Evolutionary conservation across 1,140 invertebrate genomes (phyloP), one percentile per base, ranked within the genome.

Genomic region (Linepithema humile): DNA sequence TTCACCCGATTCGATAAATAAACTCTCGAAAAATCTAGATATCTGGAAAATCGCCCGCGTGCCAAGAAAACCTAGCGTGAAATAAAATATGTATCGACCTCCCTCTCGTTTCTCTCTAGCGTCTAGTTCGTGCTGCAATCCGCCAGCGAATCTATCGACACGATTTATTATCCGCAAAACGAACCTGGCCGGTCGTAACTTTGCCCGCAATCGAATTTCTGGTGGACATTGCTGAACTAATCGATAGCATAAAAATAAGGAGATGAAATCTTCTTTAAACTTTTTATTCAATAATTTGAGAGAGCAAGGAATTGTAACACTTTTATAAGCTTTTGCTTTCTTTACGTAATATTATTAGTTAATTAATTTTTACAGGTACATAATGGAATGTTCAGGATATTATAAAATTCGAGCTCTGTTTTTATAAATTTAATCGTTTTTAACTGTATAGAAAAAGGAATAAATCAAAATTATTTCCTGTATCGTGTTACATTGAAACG

Each of bases 81-180:
- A 69, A 80, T 80, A 80, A 80, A 80, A 80, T 80, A 80, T 70
- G 64, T 78, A 78, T 78, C 62, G 75, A 40, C 45, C 35, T 38
- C 17, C 32, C 62, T 78, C 75, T 78, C 75, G 75, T 78, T 78
- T 70, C 64, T 70, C 64, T 70, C 64, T 29, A 80, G 64, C 75
- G 75, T 67, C 64, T n/a, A 69, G 64, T 80, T 80, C 75, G 64
- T 70, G 75, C 48, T 32, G 64, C 75, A 80, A 80, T 80, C 75
- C 75, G 48, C 75, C 48, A 40, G 35, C 64, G 35, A 78, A 80
- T 80, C 64, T 40, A 80, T 80, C 75, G 75, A 35, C 75, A 26
- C 75, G 64, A 80, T 80, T 80, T 80, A 80, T 80, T 69, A 80
- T 70, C 75, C 64, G 64, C 75, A 70, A 80, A 80, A 70, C 75